Evolutionary conservation across 2,888 invertebrate genomes (phyloP), one percentile per base, ranked within the genome.

Genomic region (Drosophila melanocephala): DNA sequence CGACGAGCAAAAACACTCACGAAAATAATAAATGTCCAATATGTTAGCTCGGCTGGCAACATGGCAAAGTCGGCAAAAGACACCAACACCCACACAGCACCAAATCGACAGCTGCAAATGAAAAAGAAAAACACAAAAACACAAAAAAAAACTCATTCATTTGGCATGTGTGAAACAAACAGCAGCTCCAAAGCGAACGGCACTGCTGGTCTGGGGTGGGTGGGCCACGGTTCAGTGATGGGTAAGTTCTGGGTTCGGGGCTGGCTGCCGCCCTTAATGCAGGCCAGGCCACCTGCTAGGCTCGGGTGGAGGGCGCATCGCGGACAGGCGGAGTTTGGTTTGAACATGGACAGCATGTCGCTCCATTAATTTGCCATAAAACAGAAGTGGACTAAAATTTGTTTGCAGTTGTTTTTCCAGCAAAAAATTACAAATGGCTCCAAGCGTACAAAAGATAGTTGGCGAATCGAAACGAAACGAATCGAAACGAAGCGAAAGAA

Each of bases 331-430:
- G 51, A 63, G 67, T 22, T 61, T 28, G 68, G 58, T 67, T 70
- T 72, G 79, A 80, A 85, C 81, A 85, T 78, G 90, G 82, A 69
- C 80, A 83, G 76, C 88, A 91, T 91, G 87, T 90, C 79, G 83
- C 78, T 79, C 90, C 92, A 92, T 92, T 92, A 91, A 92, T 91
- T 89, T 90, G 89, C 84, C 92, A 89, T 93, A 91, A 92, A 92
- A 90, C 91, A 87, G 86, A 86, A 91, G 87, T 91, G 91, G 83
- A 85, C 91, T 85, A 81, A 87, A 90, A 91, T 91, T 89, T 91
- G 91, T 89, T 91, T 88, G 87, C 86, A 74, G 78, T 74, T 86
- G 65, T 71, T 76, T 33, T 52, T 60, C 39, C 28, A 61, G 68
- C 60, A 81, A 91, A 84, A 84, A 83, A 88, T 83, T 88, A 82